phyloP scores from a whole-genome alignment of 2,888 invertebrate genomes.

The Dasypogon diadema region DNA sequence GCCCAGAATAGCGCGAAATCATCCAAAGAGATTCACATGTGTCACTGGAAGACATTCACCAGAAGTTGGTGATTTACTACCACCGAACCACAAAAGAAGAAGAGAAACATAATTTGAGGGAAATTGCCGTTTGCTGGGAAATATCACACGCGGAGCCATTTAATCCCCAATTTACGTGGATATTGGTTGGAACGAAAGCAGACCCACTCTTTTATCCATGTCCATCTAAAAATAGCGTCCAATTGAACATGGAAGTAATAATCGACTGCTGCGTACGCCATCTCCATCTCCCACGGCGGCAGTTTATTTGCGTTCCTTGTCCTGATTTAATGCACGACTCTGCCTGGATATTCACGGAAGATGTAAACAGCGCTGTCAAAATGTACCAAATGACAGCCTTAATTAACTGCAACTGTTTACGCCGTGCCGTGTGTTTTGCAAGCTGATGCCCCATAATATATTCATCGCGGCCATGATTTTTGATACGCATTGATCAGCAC shows the following conservation, averaged over 20 bases:
- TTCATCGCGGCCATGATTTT: background rate
- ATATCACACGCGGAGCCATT: background rate
- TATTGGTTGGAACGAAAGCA: background rate
- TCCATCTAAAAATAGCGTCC: background rate
- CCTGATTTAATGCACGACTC: no score
- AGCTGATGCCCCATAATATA: background rate
- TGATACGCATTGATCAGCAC: background rate
- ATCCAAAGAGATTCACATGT: constrained; percentile 27
- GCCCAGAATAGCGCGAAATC: constrained; percentile 27
- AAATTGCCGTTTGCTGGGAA: constrained; percentile 1
- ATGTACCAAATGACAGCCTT: background rate
- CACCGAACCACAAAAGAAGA: constrained; percentile 2
- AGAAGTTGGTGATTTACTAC: constrained; percentile 7
- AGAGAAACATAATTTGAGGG: background rate
- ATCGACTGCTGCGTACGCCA: background rate
- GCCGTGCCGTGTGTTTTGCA: background rate
- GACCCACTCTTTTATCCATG: background rate
- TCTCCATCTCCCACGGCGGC: background rate
- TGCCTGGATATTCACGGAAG: background rate
- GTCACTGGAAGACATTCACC: constrained; percentile 7
- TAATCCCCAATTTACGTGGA: constrained; percentile 12
- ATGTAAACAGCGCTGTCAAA: background rate
- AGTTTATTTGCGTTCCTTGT: background rate
- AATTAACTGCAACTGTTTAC: constrained; percentile 20
- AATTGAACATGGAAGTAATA: background rate